These are phyloP conservation scores for Dimorphilus gyrociliatus DNA, from an alignment of 2,888 invertebrate genomes.

Conservation along the genomic window DNA sequence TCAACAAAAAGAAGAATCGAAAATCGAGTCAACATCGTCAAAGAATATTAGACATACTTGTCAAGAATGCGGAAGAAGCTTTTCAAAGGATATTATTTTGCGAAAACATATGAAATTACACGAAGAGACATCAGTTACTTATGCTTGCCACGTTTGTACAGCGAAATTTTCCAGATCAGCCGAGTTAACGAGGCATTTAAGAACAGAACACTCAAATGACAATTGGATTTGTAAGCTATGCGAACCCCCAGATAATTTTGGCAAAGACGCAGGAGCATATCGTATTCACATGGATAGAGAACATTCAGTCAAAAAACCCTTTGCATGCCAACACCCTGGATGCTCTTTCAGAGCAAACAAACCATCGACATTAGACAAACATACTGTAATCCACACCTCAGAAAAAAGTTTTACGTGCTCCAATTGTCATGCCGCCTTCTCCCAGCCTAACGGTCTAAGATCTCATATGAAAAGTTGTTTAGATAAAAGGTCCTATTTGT, in stretches of 20 bases:
- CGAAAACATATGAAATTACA: slow-evolving; percentile 6
- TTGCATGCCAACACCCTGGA: slow-evolving; percentile 12
- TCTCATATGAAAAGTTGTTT: slow-evolving; percentile 14
- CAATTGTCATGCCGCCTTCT: slow-evolving; percentile 16
- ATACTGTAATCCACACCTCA: slow-evolving; percentile 15
- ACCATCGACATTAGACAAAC: slow-evolving; percentile 13
- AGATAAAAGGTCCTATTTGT: slow-evolving; percentile 14
- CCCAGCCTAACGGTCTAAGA: slow-evolving; percentile 13
- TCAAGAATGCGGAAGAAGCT: slow-evolving; percentile 7
- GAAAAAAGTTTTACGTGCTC: slow-evolving; percentile 14
- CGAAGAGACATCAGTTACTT: slow-evolving; percentile 2
- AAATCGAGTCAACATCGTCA: no score
- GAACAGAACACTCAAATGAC: slow-evolving; percentile 11
- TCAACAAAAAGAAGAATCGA: no score
- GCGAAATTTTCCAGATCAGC: slow-evolving; percentile 12
- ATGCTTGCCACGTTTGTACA: slow-evolving; percentile 14
- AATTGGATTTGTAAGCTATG: slow-evolving; percentile 13
- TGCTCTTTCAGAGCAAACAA: slow-evolving; percentile 14
- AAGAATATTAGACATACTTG: no score
- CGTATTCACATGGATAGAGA: slow-evolving; percentile 11
- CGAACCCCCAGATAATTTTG: slow-evolving; percentile 8
- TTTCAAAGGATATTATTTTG: slow-evolving; percentile 5
- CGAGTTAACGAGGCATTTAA: slow-evolving; percentile 15
- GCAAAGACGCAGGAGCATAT: slow-evolving; percentile 10
- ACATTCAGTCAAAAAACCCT: slow-evolving; percentile 14